These are phyloP conservation scores for Diarsia mendica DNA, from an alignment of 2,888 invertebrate species.

Conservation along the genomic window DNA sequence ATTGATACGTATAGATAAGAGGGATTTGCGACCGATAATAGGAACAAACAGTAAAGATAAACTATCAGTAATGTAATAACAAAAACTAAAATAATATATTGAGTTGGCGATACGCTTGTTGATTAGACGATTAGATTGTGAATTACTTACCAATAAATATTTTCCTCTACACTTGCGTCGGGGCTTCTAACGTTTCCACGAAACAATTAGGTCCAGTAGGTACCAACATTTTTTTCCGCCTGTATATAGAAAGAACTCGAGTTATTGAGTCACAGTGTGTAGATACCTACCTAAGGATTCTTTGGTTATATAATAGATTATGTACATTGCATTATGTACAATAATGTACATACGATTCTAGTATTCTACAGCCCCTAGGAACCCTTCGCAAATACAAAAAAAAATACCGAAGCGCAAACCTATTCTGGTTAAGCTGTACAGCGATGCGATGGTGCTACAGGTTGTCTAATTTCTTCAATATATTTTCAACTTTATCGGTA, in stretches of 20 bases:
- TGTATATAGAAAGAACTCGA: neutral
- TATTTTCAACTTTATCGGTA: no score
- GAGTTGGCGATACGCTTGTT: conserved; percentile 22
- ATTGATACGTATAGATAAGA: conserved; percentile 66
- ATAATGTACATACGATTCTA: no score
- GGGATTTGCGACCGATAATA: conserved; percentile 66
- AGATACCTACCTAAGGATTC: neutral
- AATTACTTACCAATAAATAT: conserved; percentile 7
- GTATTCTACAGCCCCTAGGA: no score
- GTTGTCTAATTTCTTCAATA: no score
- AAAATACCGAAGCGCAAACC: no score
- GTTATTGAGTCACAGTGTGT: neutral
- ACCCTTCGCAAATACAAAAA: no score
- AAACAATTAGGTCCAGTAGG: neutral
- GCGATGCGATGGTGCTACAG: no score
- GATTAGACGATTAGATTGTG: conserved; percentile 40
- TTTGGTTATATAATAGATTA: neutral
- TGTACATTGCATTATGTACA: no score
- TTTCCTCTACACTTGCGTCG: conserved; percentile 23
- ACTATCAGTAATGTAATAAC: conserved; percentile 40
- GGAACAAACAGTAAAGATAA: conserved; percentile 49
- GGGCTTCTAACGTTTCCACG: neutral
- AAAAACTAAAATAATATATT: conserved; percentile 28
- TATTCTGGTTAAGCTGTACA: no score
- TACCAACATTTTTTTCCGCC: neutral